Base-by-base conservation (phyloP, 2,113 vertebrate species). In the Pseudorasbora parva region DNA sequence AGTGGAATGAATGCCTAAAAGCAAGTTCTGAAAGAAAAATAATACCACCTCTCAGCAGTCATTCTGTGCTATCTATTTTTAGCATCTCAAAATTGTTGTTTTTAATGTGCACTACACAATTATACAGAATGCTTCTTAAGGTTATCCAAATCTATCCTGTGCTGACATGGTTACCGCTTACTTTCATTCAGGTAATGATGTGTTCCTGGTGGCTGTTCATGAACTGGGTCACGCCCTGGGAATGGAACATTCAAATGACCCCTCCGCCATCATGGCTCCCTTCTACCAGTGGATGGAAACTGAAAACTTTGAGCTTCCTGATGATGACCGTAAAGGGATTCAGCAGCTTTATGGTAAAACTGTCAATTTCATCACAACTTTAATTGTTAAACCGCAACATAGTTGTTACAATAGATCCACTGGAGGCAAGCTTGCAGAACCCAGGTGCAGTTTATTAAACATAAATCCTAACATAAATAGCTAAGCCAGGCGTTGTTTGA, bases 281-380 rank as follows among this genome's bases (percentile, higher is more conserved):
- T 97, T 97, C 89, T 98, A 98, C 90, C 96, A 97, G 89, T 98
- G 96, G 96, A 97, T 98, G 97, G 96, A 98, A 89, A 98, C 96
- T 0, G 95, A 97, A 8, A 95, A 94, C 91, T 98, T 97, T 4
- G 86, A 91, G 66, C 91, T 98, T 57, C 96, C 97, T 0, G 95
- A 96, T 0, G 97, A 97, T 0, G 97, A 98, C 88, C 94, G 91
- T 19, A 92, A 92, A 21, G 97, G 97, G 76, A 93, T 98, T 74
- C 96, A 97, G 86, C 95, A 96, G 49, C 93, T 98, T 27, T 98
- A 98, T 54, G 96, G 97, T 93, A 33, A 30, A 88, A 45, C 8
- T 27, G 8, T 49, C 8, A 43, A 59, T 14, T 56, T 45, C n/a
- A 47, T 47, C 51, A 23, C 8, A 60, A 10, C 17, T 15, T 21